Evolutionary conservation across 2,888 invertebrate species (phyloP).

Genomic region (Sinhomidia bicolor): DNA sequence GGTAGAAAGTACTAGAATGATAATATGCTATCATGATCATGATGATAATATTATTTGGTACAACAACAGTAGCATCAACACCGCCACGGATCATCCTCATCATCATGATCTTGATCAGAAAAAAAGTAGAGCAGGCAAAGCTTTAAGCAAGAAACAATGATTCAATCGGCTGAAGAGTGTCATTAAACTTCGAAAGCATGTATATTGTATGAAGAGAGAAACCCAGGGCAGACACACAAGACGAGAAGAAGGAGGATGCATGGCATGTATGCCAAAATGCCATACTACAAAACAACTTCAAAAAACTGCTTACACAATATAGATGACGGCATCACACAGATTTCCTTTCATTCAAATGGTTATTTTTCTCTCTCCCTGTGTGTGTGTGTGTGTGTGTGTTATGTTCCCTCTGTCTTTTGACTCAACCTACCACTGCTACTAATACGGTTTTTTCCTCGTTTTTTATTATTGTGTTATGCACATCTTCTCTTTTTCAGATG

Average conservation of each 20-base stretch:
- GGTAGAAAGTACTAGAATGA: not conserved
- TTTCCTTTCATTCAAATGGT: constrained; percentile 43
- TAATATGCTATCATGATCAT: not conserved
- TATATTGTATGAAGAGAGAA: constrained; percentile 71
- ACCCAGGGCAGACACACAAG: too few species aligned
- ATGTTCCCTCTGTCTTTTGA: constrained; percentile 27
- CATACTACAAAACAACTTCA: constrained; percentile 8
- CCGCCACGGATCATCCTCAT: constrained; percentile 1
- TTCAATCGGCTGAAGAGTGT: constrained; percentile 66
- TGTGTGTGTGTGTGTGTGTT: too few species aligned
- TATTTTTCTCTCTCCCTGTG: too few species aligned
- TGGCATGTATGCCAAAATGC: too few species aligned
- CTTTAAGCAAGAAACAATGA: constrained; percentile 59
- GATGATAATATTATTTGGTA: constrained; percentile 32
- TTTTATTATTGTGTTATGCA: constrained; percentile 30
- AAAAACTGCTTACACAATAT: constrained; percentile 23
- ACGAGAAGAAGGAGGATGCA: too few species aligned
- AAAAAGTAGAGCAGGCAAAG: constrained; percentile 54
- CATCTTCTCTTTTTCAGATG: constrained; percentile 24
- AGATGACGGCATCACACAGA: constrained; percentile 43
- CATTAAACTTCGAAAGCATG: constrained; percentile 70
- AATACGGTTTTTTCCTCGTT: constrained; percentile 20
- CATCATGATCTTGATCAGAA: constrained; percentile 47
- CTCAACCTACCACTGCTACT: not conserved
- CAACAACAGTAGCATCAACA: constrained; percentile 15